phyloP scores from a whole-genome alignment of 2,888 invertebrate species.

The Orthosia gothica region DNA sequence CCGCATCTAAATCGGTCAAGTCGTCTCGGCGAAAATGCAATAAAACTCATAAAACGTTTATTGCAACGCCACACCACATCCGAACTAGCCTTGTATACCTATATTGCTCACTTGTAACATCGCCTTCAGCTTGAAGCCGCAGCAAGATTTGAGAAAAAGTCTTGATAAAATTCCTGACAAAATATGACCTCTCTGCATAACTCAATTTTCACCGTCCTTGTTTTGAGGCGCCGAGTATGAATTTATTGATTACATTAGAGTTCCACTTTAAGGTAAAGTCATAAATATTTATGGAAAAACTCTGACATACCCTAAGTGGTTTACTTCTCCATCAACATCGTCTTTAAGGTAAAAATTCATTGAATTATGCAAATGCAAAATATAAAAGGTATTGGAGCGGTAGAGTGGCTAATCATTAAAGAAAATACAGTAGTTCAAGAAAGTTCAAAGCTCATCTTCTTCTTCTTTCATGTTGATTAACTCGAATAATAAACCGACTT shows the following conservation, averaged over 20 bases:
- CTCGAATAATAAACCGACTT: too few species aligned
- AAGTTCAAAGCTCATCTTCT: background rate
- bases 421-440: slow-evolving; percentile 8
- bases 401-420: slow-evolving; percentile 7
- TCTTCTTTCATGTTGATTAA: too few species aligned
- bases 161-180: background rate
- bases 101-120: background rate
- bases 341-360: slow-evolving; percentile 33
- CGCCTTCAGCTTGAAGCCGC: background rate
- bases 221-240: slow-evolving; percentile 29
- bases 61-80: too few species aligned
- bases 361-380: slow-evolving; percentile 44
- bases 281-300: slow-evolving; percentile 52
- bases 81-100: background rate
- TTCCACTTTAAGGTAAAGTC: slow-evolving; percentile 44
- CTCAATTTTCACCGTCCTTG: slow-evolving; percentile 1
- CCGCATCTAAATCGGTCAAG: too few species aligned
- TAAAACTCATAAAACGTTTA: too few species aligned
- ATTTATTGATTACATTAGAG: slow-evolving; percentile 40
- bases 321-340: slow-evolving; percentile 25
- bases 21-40: too few species aligned
- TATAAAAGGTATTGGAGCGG: slow-evolving; percentile 6
- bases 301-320: slow-evolving; percentile 32
- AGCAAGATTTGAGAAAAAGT: background rate
- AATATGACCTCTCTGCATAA: background rate